Conservation (phyloP, 2,888 invertebrate genomes). For the Nymphalis c-album region DNA sequence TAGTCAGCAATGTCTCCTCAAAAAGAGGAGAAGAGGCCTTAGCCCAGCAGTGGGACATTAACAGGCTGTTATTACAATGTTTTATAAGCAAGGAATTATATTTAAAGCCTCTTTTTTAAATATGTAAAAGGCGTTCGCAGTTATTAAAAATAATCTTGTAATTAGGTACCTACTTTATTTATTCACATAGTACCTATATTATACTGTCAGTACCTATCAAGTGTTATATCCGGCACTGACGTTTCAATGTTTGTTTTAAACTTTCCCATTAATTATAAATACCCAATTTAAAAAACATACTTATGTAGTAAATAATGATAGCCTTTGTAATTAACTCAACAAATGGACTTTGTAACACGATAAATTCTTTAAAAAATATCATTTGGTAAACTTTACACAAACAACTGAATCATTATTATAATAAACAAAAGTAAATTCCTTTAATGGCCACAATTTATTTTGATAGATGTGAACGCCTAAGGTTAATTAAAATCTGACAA, state of each 20-base stretch:
- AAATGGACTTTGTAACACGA: slow-evolving; percentile 27
- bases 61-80: too few relatives aligned
- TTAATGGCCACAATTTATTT: slow-evolving; percentile 17
- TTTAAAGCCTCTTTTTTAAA: too few relatives aligned
- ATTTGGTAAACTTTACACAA: slow-evolving; percentile 11
- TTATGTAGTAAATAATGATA: slow-evolving; percentile 12
- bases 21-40: too few relatives aligned
- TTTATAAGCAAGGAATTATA: too few relatives aligned
- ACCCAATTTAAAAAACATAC: background rate
- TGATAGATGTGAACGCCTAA: slow-evolving; percentile 20
- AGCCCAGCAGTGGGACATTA: too few relatives aligned
- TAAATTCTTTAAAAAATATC: slow-evolving; percentile 17
- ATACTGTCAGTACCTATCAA: background rate
- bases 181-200: too few relatives aligned
- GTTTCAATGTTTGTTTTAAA: background rate
- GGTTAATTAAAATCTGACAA: slow-evolving; percentile 25
- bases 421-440: slow-evolving; percentile 10
- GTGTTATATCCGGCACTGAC: background rate
- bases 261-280: too few relatives aligned
- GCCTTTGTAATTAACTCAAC: slow-evolving; percentile 8
- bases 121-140: too few relatives aligned
- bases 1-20: too few relatives aligned
- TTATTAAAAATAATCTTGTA: too few relatives aligned
- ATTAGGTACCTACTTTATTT: too few relatives aligned
- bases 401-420: slow-evolving; percentile 16